Base-by-base conservation (phyloP, 2,113 vertebrate species). In the Aythya baeri region DNA sequence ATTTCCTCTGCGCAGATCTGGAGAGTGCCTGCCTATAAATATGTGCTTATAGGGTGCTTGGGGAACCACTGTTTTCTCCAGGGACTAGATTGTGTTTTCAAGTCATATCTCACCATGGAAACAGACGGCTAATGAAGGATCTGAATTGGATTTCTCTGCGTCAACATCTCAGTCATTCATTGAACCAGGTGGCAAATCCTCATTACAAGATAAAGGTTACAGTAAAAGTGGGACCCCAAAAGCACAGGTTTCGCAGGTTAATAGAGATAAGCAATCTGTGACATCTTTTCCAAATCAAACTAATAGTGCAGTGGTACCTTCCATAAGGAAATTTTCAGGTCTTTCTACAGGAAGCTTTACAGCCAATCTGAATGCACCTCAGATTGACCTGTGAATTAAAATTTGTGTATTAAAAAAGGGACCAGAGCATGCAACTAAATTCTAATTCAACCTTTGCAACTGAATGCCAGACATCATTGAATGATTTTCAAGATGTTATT, bases 401-500 rank as follows among this genome's bases (percentile, higher is more conserved):
- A 81, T 25, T 59, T 5, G 9, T 7, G 13, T 61, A 78, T 38
- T 91, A 87, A 91, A 91, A 25, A 29, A 85, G 43, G 52, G 62
- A 82, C 34, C 29, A 91, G 54, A 88, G 77, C 20, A 50, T 82
- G 73, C 68, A 89, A 75, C 52, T 95, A 71, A 93, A 94, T 94
- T 93, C n/a, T 66, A 20, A 41, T 70, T 88, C 79, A 81, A 61
- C 62, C 43, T 89, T 77, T 84, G 68, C 88, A 92, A 83, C 32
- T 63, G 46, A 92, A 87, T 73, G 91, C 38, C 93, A 92, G 74
- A 85, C 67, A 84, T 61, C 14, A 44, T 2, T 73, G 74, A 93
- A 76, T 83, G 59, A 59, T 88, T 95, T 92, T 91, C 89, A 96
- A 93, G 57, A 72, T 83, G 79, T 68, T 93, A 88, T 50, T 91